These are phyloP conservation scores for Scelioninae gen. 2 DNA, from an alignment of 2,888 invertebrate species.

Conservation along the genomic window DNA sequence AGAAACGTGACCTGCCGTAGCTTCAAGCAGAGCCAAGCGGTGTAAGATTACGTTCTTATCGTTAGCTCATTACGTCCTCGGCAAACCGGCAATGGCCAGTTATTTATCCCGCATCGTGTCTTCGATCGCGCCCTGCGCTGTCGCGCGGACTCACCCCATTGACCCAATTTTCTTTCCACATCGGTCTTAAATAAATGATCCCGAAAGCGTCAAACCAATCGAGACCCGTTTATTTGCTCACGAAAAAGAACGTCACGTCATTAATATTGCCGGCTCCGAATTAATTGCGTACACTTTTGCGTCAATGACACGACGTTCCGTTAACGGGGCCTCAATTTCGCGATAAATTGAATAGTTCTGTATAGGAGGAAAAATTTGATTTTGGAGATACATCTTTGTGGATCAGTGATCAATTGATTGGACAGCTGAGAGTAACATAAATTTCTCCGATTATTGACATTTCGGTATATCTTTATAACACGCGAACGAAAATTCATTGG, in stretches of 20 bases:
- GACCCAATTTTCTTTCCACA: slow-evolving; percentile 73
- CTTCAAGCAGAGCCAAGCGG: slow-evolving; percentile 64
- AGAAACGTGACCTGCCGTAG: slow-evolving; percentile 66
- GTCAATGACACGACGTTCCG: slow-evolving; percentile 41
- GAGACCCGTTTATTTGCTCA: slow-evolving; percentile 71
- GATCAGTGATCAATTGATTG: slow-evolving; percentile 37
- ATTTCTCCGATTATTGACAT: slow-evolving; percentile 37
- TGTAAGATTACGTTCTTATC: slow-evolving; percentile 73
- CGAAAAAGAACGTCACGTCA: slow-evolving; percentile 67
- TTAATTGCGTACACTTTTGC: slow-evolving; percentile 23
- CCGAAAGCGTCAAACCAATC: slow-evolving; percentile 69
- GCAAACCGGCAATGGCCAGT: slow-evolving; percentile 53
- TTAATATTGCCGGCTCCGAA: slow-evolving; percentile 61
- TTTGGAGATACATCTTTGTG: slow-evolving; percentile 40
- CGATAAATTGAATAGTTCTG: slow-evolving; percentile 48
- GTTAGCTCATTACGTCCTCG: slow-evolving; percentile 58
- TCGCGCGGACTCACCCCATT: slow-evolving; percentile 63
- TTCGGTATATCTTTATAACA: no score
- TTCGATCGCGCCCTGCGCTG: slow-evolving; percentile 62
- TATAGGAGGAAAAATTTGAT: slow-evolving; percentile 42
- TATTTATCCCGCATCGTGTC: slow-evolving; percentile 70
- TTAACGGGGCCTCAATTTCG: slow-evolving; percentile 41
- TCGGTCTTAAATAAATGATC: slow-evolving; percentile 71
- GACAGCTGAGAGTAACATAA: slow-evolving; percentile 40
- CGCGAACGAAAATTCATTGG: slow-evolving; percentile 15